Percentiles rank a stretch among this genome's conserved stretches.
Conservation (phyloP, 2,113 vertebrate genomes). For the Emydura subglobosa region DNA sequence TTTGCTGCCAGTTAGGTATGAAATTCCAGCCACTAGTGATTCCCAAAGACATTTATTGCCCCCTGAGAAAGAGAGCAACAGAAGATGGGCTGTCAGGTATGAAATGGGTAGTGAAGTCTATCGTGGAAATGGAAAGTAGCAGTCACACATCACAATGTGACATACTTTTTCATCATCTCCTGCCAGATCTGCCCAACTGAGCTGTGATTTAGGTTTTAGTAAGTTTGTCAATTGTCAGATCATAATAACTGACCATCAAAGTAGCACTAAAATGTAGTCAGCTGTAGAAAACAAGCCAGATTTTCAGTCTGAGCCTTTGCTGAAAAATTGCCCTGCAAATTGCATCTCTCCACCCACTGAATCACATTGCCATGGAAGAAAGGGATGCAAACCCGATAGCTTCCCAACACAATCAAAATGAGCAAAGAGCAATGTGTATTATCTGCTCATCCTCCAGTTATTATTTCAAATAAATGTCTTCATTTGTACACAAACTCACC, state of each 20-base stretch:
- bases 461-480: neutral
- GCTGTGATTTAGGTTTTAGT: constrained; percentile 52
- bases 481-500: neutral
- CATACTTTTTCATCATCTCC: constrained; percentile 56
- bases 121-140: neutral
- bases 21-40: neutral
- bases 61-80: neutral
- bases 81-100: neutral
- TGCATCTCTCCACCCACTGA: neutral
- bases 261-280: constrained; percentile 14
- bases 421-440: fast-evolving
- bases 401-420: fast-evolving
- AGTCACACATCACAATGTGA: constrained; percentile 38
- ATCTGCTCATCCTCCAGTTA: fast-evolving
- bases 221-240: constrained; percentile 49
- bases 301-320: neutral
- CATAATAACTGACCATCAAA: constrained; percentile 35
- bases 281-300: constrained; percentile 18
- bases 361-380: neutral
- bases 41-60: neutral
- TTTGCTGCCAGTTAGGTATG: neutral
- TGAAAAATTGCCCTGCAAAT: constrained; percentile 16
- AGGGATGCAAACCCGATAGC: fast-evolving
- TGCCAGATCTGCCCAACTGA: neutral
- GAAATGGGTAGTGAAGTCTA: neutral